Percentiles rank a stretch among this genome's conserved stretches.
Conservation (phyloP, 2,888 invertebrate genomes). For the Caenorhabditis sp. region DNA sequence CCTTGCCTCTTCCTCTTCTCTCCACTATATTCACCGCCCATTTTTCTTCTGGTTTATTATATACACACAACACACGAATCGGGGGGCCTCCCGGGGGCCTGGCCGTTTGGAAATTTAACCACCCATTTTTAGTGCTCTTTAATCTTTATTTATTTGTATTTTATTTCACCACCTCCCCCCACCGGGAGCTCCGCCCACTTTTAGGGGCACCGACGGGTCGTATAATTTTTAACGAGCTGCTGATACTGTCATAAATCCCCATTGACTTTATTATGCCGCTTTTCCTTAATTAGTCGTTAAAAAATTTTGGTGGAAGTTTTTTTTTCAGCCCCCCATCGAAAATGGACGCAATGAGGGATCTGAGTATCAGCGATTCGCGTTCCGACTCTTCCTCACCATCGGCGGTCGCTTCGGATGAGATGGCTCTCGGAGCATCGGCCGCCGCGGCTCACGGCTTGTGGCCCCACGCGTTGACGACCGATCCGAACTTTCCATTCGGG, state of each 20-base stretch:
- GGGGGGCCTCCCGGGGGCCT: not conserved
- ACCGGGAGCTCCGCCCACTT: conserved; percentile 7
- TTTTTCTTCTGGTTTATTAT: not conserved
- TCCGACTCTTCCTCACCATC: conserved; percentile 51
- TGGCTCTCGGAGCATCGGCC: not conserved
- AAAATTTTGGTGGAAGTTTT: not conserved
- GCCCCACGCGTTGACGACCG: conserved; percentile 15
- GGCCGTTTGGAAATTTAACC: conserved; percentile 20
- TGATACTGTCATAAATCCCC: conserved; percentile 3
- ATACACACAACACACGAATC: not conserved
- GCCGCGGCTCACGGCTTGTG: conserved; percentile 24
- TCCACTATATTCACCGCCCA: not conserved
- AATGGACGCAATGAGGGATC: conserved; percentile 41
- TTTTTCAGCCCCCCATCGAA: not conserved
- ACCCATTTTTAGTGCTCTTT: conserved; percentile 54
- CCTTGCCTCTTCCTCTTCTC: not conserved
- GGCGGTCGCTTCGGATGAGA: not conserved
- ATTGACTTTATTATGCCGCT: conserved; percentile 20
- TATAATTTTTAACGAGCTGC: conserved; percentile 18
- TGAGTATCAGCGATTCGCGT: conserved; percentile 41
- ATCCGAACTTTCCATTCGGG: conserved; percentile 31
- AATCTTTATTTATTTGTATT: conserved; percentile 49
- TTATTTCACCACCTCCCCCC: not conserved
- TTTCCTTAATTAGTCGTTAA: too few relatives aligned
- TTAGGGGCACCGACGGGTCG: conserved; percentile 12